Evolutionary conservation across 2,113 vertebrate genomes (phyloP), one percentile per base, ranked within the genome.

Genomic region (Carettochelys insculpta): DNA sequence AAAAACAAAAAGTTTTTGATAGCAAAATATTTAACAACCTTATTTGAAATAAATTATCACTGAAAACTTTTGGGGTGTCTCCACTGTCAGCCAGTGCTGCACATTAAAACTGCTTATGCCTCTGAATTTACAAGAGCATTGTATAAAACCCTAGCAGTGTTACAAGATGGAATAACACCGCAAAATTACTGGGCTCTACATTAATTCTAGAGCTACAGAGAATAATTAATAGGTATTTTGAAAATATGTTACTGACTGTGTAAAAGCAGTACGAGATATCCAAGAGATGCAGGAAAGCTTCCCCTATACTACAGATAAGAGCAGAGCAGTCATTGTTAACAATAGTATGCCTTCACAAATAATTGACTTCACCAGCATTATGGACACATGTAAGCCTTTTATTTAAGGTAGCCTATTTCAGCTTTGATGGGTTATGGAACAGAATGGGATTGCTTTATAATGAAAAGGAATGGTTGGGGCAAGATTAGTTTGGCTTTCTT

Each of bases 11-110:
- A 88, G 94, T 91, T 97, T 95, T 97, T 95, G 86, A 93, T 94
- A 94, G 91, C 90, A 90, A 92, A 95, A 96, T 94, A 97, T 94
- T 95, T 94, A 94, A 86, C 87, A 96, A 94, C 91, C 96, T 96
- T 95, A 94, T 95, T 97, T 92, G 91, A 96, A 96, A 95, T 92
- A 94, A 93, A 97, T 96, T 95, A 92, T 95, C 95, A 96, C 90
- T 96, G 91, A 85, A 94, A 96, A 95, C 88, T 86, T 96, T 96
- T 92, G 95, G 87, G 90, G 89, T 94, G 87, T 94, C 94, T 94
- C 84, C 93, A 80, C 86, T 77, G 0, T 96, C 92, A 95, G 93
- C 84, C 92, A 85, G 82, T 95, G 77, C 87, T 92, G 89, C 90
- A 96, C 81, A 90, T 85, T 79, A 53, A 85, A 94, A 89, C 83